A percentile compares a stretch with the other conserved stretches of the same genome.
Conservation (phyloP, 2,113 vertebrate genomes). For the Xerus inauris region DNA sequence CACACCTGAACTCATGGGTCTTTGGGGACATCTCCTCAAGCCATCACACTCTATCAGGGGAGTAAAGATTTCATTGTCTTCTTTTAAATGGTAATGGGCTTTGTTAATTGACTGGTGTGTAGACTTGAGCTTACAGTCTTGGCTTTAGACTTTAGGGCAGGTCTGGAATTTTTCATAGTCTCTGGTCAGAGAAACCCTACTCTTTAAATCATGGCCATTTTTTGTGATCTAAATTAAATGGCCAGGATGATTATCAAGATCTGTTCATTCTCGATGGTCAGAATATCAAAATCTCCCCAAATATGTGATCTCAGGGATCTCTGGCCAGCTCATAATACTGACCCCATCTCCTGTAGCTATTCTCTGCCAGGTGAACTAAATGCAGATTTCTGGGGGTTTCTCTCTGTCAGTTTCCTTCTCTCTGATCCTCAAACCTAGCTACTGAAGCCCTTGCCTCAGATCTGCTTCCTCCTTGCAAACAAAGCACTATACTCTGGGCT, state of each 20-base stretch:
- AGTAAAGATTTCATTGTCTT: not conserved
- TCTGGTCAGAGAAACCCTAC: not conserved
- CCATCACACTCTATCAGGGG: not conserved
- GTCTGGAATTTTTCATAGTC: not conserved
- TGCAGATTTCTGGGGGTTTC: not conserved
- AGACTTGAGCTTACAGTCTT: not conserved
- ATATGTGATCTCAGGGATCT: not conserved
- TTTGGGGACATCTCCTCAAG: not conserved
- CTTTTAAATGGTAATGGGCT: not conserved
- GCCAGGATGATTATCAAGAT: not conserved
- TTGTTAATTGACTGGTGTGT: not conserved
- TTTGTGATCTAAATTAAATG: not conserved
- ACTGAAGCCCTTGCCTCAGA: not conserved
- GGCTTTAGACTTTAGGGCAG: not conserved
- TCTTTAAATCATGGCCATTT: not conserved
- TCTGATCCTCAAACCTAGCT: not conserved
- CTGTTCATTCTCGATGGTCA: not conserved
- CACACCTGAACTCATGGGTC: too few relatives aligned
- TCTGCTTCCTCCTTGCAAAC: not conserved
- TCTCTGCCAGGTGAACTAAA: not conserved
- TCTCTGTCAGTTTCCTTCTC: not conserved
- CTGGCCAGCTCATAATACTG: not conserved
- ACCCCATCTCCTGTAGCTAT: too few relatives aligned
- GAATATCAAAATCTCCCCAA: too few relatives aligned
- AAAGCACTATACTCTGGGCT: not conserved